phyloP scores from a whole-genome alignment of 2,888 invertebrate species.

The Bimastos eiseni region DNA sequence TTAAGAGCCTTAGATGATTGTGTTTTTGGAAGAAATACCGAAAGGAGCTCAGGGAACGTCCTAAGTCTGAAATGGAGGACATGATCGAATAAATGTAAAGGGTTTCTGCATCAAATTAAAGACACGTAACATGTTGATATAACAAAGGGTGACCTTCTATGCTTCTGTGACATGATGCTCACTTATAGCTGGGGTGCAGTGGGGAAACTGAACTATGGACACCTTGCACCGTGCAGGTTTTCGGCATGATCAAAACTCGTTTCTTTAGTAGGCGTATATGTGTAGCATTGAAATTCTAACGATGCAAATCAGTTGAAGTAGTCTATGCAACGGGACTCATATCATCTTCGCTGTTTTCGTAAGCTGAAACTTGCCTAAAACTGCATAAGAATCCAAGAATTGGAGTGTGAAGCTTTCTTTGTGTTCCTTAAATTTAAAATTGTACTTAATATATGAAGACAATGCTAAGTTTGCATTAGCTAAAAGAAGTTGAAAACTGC shows the following conservation, averaged over 20 bases:
- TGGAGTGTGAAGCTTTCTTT: no score
- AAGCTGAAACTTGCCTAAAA: no score
- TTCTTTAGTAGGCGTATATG: not conserved
- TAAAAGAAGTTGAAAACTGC: no score
- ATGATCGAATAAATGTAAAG: not conserved
- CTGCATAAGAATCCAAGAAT: no score
- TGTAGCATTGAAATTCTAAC: not conserved
- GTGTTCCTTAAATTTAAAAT: no score
- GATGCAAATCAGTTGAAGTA: not conserved
- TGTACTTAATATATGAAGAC: no score
- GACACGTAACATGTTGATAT: not conserved
- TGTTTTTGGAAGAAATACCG: not conserved
- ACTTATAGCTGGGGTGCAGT: not conserved
- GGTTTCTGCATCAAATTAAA: not conserved
- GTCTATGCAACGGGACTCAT: no score
- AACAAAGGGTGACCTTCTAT: not conserved
- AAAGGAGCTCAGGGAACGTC: not conserved
- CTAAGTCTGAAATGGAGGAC: not conserved
- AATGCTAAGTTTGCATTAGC: no score
- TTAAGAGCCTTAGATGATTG: not conserved
- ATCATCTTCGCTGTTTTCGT: not conserved
- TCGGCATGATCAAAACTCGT: not conserved
- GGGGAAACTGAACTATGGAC: not conserved
- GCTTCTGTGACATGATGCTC: not conserved
- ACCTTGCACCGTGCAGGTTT: not conserved